A percentile compares a stretch with the other conserved stretches of the same genome.
Conservation (phyloP, 2,888 invertebrate genomes). For the Pemphredon lugubris region DNA sequence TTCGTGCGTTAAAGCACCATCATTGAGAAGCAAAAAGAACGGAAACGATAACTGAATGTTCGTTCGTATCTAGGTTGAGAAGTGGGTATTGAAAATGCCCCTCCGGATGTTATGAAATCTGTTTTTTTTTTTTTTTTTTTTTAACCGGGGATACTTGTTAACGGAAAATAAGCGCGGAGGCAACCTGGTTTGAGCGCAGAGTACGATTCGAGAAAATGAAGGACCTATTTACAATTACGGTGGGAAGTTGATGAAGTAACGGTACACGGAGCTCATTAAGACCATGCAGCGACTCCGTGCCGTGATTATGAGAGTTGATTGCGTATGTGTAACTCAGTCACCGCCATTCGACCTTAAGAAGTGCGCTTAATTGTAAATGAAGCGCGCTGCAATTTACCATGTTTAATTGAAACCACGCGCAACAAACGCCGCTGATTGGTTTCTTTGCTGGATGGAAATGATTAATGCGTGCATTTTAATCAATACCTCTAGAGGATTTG, state of each 20-base stretch:
- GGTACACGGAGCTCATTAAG: constrained; percentile 65
- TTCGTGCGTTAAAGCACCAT: no score
- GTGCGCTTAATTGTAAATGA: constrained; percentile 66
- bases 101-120: no score
- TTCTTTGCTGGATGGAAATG: constrained; percentile 55
- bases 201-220: constrained; percentile 52
- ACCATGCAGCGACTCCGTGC: constrained; percentile 41
- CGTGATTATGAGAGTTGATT: constrained; percentile 63
- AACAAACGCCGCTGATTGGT: constrained; percentile 65
- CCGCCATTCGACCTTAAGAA: constrained; percentile 60
- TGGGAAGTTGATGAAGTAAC: constrained; percentile 65
- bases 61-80: no score
- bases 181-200: neutral
- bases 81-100: no score
- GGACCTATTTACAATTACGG: constrained; percentile 63
- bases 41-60: no score
- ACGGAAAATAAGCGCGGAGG: constrained; percentile 19
- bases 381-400: constrained; percentile 63
- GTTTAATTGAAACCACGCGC: constrained; percentile 67
- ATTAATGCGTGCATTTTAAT: constrained; percentile 59
- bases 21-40: no score
- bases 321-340: constrained; percentile 63
- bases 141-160: constrained; percentile 51
- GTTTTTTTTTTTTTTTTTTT: no score
- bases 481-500: constrained; percentile 15